phyloP scores from a whole-genome alignment of 2,797 vertebrate species.

The Sebastes wilsoni region DNA sequence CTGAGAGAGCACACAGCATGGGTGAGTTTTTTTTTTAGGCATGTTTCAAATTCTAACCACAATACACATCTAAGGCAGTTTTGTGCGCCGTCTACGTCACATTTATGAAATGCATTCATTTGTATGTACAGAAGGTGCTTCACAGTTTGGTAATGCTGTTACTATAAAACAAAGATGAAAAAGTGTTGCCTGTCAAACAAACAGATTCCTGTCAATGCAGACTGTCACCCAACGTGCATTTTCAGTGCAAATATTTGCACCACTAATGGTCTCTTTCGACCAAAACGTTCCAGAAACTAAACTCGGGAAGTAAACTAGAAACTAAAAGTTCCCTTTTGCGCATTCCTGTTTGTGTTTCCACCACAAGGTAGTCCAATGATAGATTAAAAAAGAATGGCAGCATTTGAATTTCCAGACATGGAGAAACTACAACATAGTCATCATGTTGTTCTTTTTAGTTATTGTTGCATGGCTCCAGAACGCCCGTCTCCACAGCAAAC shows the following conservation, averaged over 20 bases:
- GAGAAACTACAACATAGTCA: not conserved
- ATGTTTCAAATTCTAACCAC: not conserved
- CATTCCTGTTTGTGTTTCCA: not conserved
- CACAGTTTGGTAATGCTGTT: not conserved
- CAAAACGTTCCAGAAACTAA: not conserved
- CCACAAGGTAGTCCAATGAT: not conserved
- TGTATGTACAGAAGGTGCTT: not conserved
- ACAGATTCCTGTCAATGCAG: not conserved
- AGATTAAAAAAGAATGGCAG: not conserved
- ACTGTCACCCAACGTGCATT: not conserved
- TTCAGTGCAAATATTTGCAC: not conserved
- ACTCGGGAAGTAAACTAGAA: not conserved
- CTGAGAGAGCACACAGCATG: slow-evolving; percentile 94
- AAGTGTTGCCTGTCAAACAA: not conserved
- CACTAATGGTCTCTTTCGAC: not conserved
- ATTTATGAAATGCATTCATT: not conserved
- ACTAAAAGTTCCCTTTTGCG: no score
- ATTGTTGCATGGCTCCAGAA: not conserved
- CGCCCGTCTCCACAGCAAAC: not conserved
- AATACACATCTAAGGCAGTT: not conserved
- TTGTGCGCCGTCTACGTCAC: not conserved
- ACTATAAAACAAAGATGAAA: not conserved
- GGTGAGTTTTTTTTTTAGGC: slow-evolving; percentile 79
- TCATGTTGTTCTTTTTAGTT: not conserved
- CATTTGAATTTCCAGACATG: not conserved